Evolutionary conservation across 2,113 vertebrate species (phyloP), one percentile per base, ranked within the genome.

Genomic region (Prochilodus magdalenae): DNA sequence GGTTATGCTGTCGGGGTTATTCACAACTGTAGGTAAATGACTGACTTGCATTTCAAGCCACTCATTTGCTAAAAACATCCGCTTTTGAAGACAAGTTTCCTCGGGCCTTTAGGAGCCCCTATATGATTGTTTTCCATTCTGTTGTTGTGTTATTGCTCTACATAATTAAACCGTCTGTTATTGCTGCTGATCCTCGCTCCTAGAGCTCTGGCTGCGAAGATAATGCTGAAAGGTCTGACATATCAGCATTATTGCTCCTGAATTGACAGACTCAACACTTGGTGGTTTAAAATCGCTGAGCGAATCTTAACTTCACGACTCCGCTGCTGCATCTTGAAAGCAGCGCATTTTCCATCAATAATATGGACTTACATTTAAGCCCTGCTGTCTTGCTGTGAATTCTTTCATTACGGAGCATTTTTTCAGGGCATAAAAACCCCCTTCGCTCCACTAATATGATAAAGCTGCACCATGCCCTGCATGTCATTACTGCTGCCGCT

Each of bases 401-500:
- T 59, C 57, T 63, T 82, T 82, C 73, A 69, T 82, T 66, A 44
- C 49, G 30, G 51, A 40, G 49, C 53, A 6, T 53, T 40, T 47
- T n/a, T 57, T 40, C 8, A 16, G 4, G 5, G 18, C 4, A 15
- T 51, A 60, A 24, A 30, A 24, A 27, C 36, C 44, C 73, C 53
- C 81, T 40, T 40, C 11, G 16, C 73, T 40, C 66, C 33, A 11
- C 82, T 83, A 83, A 85, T 84, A 85, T 90, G 83, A 90, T 91
- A 90, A 91, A 83, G 86, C 83, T 78, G 77, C 81, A 65, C 57
- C 84, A 73, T 80, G 85, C 82, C 62, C 81, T 36, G 53, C 77
- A 72, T 83, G 87, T 86, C 90, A 88, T 91, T 91, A 92, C 90
- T 88, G 89, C 85, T 83, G 87, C 76, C 75, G 86, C 84, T 80